A percentile compares a stretch with the other conserved stretches of the same genome.
Conservation (phyloP, 2,888 invertebrate species). For the Drosophila planitibia region DNA sequence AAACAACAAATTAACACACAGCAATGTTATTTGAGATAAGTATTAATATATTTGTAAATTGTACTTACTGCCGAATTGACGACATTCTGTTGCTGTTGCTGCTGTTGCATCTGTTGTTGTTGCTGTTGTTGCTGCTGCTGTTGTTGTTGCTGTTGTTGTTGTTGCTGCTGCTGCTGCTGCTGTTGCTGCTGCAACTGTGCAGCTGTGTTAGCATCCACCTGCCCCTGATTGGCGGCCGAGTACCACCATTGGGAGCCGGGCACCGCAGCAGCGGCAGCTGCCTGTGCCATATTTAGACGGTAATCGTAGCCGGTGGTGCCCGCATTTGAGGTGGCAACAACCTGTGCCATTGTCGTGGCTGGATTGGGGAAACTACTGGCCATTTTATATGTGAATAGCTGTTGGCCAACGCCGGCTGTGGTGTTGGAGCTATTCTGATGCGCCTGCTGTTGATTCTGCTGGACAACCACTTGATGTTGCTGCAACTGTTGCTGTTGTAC, state of each 20-base stretch:
- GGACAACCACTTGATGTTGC: conserved; percentile 86
- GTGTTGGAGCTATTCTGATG: conserved; percentile 87
- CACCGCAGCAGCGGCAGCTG: conserved; percentile 86
- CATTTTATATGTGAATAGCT: conserved; percentile 94
- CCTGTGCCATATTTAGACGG: conserved; percentile 88
- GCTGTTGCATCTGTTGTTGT: conserved; percentile 85
- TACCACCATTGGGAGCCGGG: conserved; percentile 92
- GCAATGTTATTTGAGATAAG: background rate
- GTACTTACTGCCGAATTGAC: conserved; percentile 80
- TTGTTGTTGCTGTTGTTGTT: conserved; percentile 84
- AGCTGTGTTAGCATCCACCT: conserved; percentile 87
- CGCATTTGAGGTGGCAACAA: conserved; percentile 88
- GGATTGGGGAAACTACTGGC: conserved; percentile 92
- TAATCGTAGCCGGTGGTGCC: conserved; percentile 90
- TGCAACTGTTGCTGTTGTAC: conserved; percentile 86
- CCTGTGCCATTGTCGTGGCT: conserved; percentile 89
- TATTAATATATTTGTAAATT: background rate
- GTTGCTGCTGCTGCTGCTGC: conserved; percentile 86
- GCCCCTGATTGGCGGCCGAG: conserved; percentile 87
- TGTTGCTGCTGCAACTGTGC: conserved; percentile 86
- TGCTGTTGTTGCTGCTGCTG: conserved; percentile 86
- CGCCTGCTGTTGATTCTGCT: conserved; percentile 86
- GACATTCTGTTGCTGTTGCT: conserved; percentile 85
- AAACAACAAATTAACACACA: background rate
- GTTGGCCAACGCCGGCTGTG: conserved; percentile 88